Percentiles rank a stretch among this genome's conserved stretches.
phyloP scores from a whole-genome alignment of 2,888 invertebrate genomes.

The Scaptomyza caliginosa region DNA sequence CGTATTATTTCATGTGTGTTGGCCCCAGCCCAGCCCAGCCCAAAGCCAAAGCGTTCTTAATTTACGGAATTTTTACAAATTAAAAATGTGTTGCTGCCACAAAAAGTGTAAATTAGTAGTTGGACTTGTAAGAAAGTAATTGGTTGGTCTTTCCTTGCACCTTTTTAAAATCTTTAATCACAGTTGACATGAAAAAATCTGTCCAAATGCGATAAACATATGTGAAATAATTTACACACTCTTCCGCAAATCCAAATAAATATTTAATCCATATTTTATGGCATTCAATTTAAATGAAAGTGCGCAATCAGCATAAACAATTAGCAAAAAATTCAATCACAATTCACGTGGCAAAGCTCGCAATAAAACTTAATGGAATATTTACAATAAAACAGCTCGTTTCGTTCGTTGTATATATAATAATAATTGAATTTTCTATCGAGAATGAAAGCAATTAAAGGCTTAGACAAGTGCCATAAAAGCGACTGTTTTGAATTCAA shows the following conservation, averaged over 20 bases:
- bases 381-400: neutral
- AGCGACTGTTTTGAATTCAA: conserved; percentile 36
- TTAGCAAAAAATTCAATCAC: conserved; percentile 44
- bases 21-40: neutral
- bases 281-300: conserved; percentile 59
- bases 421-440: conserved; percentile 69
- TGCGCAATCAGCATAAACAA: conserved; percentile 65
- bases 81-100: conserved; percentile 20
- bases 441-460: conserved; percentile 15
- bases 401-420: too few species aligned
- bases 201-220: neutral
- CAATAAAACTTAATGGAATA: neutral
- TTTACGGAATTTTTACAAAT: conserved; percentile 28
- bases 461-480: conserved; percentile 8
- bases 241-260: conserved; percentile 36
- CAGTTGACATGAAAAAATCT: too few species aligned
- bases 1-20: conserved; percentile 6
- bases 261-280: conserved; percentile 60
- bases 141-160: too few species aligned
- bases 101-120: too few species aligned
- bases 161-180: too few species aligned
- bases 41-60: conserved; percentile 8
- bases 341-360: conserved; percentile 18
- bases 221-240: conserved; percentile 28
- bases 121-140: too few species aligned